Conservation (phyloP, 2,797 vertebrate species). For the Microctenopoma lineatum region DNA sequence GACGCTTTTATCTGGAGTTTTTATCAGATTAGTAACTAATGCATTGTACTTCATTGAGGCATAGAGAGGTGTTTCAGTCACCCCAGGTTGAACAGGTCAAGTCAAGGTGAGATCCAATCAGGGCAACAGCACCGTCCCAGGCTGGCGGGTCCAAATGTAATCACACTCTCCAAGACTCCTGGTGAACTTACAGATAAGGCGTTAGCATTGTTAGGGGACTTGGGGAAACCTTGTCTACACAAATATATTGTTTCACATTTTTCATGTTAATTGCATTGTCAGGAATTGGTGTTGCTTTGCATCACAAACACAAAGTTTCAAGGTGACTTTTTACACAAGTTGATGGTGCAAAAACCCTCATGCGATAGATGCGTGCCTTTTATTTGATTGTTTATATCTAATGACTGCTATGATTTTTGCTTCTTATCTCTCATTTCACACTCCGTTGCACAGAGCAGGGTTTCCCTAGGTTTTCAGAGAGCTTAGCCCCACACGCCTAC, state of each 20-base stretch:
- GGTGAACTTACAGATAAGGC: slow-evolving; percentile 71
- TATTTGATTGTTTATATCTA: slow-evolving; percentile 6
- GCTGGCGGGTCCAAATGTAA: slow-evolving; percentile 67
- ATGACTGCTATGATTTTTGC: neutral
- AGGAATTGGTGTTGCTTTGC: slow-evolving; percentile 60
- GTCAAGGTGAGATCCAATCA: slow-evolving; percentile 87
- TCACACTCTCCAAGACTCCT: slow-evolving; percentile 70
- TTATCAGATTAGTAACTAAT: slow-evolving; percentile 84
- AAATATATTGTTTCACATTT: slow-evolving; percentile 75
- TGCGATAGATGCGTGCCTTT: slow-evolving; percentile 25
- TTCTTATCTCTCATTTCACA: neutral
- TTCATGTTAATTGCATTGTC: slow-evolving; percentile 82
- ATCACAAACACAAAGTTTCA: slow-evolving; percentile 60
- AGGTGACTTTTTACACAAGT: slow-evolving; percentile 62
- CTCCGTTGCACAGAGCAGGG: neutral
- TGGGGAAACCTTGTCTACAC: slow-evolving; percentile 56
- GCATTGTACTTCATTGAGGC: slow-evolving; percentile 72
- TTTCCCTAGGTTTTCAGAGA: no score
- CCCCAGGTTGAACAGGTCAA: slow-evolving; percentile 71
- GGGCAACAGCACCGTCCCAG: slow-evolving; percentile 52
- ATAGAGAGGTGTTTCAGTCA: slow-evolving; percentile 63
- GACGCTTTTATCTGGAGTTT: slow-evolving; percentile 79
- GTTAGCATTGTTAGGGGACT: slow-evolving; percentile 55
- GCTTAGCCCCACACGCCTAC: no score
- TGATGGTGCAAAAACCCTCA: slow-evolving; percentile 8